Evolutionary conservation across 2,888 invertebrate species (phyloP), one percentile per base, ranked within the genome.

Genomic region (Anthrax anthrax): DNA sequence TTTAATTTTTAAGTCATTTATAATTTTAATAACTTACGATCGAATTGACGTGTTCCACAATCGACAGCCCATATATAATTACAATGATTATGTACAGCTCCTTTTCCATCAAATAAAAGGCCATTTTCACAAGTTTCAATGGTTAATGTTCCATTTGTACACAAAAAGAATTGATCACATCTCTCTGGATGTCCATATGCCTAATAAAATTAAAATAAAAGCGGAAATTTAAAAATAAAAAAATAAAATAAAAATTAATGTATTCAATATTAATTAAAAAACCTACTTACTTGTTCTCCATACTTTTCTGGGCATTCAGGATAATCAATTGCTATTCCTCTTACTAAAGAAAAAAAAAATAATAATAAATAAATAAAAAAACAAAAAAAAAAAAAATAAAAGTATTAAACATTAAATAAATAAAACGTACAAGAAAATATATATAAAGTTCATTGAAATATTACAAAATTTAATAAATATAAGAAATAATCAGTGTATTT

Each of bases 51-150:
- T 46, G 77, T 71, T 43, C 84, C 89, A 60, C 91, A 92, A 54
- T 90, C 78, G 4, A 84, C 90, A 13, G 85, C 90, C 92, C 92
- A 92, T 71, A 88, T 74, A 71, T 91, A 92, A 72, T 90, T 90
- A 76, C 92, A 94, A 71, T 91, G 89, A 65, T 91, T 82, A 71
- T 91, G 83, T 0, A 87, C 84, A 18, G 80, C 80, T 2, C 91
- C 91, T 60, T 88, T 87, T 48, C 91, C 91, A 64, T 90, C 90
- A 62, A 87, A 92, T 38, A 92, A 73, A 29, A 94, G 74, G 5
- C 92, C 92, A 60, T 94, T 92, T 63, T 89, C 91, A 60, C 92
- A 94, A 27, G 82, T 84, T 64, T 92, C 92, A 54, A 88, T 78
- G 2, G 88, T 89, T 60, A 91, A 67, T 2, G 89, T 87, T 39